Percentiles rank a stretch among this genome's conserved stretches.
phyloP scores from a whole-genome alignment of 2,113 vertebrate genomes.

The Hemiprocne comata region DNA sequence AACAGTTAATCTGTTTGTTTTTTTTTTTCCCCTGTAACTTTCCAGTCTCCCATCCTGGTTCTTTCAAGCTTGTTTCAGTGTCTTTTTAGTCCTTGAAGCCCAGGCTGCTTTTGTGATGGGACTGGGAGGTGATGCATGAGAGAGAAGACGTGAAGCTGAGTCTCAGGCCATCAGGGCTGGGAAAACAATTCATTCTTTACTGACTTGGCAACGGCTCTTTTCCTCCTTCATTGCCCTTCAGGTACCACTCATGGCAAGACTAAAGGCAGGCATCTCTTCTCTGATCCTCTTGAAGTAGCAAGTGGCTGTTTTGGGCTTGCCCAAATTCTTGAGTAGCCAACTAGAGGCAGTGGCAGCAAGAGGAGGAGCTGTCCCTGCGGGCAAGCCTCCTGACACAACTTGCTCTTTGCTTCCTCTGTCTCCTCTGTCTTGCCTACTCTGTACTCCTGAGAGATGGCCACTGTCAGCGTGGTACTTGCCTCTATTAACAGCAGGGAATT shows the following conservation, averaged over 20 bases:
- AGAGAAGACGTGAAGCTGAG: background rate
- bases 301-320: background rate
- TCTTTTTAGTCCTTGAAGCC: constrained; percentile 40
- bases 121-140: constrained; percentile 10
- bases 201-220: background rate
- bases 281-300: background rate
- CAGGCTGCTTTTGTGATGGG: background rate
- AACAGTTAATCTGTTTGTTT: background rate
- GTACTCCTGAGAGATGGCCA: background rate
- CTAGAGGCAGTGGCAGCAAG: background rate
- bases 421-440: background rate
- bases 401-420: background rate
- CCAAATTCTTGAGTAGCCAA: background rate
- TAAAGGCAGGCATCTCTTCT: background rate
- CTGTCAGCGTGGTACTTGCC: background rate
- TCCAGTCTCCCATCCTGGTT: background rate
- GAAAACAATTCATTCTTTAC: constrained; percentile 17
- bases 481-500: background rate
- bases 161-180: background rate
- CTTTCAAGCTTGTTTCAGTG: background rate
- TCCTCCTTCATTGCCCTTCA: constrained; percentile 2
- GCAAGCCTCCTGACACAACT: background rate
- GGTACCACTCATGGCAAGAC: background rate
- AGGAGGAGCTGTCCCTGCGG: background rate
- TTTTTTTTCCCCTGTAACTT: background rate